A percentile compares a stretch with the other conserved stretches of the same genome.
Conservation (phyloP, 2,113 vertebrate genomes). For the Muntiacus muntjak region DNA sequence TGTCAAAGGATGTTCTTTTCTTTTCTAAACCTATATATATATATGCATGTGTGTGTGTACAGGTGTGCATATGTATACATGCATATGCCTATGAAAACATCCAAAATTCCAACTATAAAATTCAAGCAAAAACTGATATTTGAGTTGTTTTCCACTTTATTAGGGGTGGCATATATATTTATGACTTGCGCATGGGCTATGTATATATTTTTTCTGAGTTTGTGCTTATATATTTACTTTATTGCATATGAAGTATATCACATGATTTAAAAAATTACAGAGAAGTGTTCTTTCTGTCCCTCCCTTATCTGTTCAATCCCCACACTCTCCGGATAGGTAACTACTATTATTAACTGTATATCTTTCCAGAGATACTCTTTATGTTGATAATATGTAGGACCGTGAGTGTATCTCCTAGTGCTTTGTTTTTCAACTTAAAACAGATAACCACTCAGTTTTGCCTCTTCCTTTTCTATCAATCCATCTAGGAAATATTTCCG, state of each 20-base stretch:
- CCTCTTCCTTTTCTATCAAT: neutral
- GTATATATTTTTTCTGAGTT: neutral
- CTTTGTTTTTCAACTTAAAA: neutral
- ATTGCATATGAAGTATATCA: neutral
- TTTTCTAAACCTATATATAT: neutral
- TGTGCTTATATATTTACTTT: neutral
- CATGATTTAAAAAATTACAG: neutral
- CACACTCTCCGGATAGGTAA: neutral
- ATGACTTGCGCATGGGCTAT: neutral
- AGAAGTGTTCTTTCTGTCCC: neutral
- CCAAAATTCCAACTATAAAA: neutral
- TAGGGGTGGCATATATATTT: neutral
- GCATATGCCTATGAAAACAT: neutral
- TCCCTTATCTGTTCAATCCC: neutral
- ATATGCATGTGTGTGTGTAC: neutral
- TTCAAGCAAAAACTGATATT: constrained; percentile 21
- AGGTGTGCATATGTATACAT: neutral
- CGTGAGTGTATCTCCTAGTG: neutral
- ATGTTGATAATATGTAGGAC: neutral
- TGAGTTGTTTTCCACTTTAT: neutral
- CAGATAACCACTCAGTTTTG: neutral
- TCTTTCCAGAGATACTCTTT: neutral
- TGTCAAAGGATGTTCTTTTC: neutral
- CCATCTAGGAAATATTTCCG: neutral
- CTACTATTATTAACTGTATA: neutral